phyloP scores from a whole-genome alignment of 2,113 vertebrate species.

The Rousettus leschenaultii region DNA sequence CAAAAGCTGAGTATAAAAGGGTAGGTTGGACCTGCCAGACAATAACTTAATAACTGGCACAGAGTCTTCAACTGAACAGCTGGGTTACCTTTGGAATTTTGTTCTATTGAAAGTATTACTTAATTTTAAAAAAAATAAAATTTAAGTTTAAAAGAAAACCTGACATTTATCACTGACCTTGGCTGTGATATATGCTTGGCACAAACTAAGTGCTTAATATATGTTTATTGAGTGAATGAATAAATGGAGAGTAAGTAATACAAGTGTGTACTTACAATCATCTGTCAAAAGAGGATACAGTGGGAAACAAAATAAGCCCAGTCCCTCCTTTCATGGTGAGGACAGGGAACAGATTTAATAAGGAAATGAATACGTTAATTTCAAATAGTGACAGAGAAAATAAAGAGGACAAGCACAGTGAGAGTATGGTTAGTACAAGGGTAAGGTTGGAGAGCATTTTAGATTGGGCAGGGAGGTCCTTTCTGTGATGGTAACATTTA shows the following conservation, averaged over 20 bases:
- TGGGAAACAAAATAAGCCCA: neutral
- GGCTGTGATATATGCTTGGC: neutral
- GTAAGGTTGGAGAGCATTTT: neutral
- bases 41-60: neutral
- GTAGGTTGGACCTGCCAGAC: neutral
- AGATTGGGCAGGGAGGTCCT: neutral
- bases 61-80: neutral
- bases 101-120: neutral
- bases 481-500: neutral
- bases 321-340: neutral
- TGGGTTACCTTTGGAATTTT: neutral
- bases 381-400: neutral
- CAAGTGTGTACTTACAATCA: neutral
- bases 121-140: neutral
- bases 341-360: neutral
- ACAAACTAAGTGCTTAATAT: neutral
- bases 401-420: neutral
- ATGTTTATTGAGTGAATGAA: neutral
- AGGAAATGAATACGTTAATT: neutral
- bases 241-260: neutral
- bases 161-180: neutral
- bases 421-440: neutral
- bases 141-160: neutral
- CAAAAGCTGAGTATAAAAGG: neutral
- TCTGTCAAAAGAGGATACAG: neutral